Conservation (phyloP, 2,888 invertebrate genomes). For the Capitulum mitella region DNA sequence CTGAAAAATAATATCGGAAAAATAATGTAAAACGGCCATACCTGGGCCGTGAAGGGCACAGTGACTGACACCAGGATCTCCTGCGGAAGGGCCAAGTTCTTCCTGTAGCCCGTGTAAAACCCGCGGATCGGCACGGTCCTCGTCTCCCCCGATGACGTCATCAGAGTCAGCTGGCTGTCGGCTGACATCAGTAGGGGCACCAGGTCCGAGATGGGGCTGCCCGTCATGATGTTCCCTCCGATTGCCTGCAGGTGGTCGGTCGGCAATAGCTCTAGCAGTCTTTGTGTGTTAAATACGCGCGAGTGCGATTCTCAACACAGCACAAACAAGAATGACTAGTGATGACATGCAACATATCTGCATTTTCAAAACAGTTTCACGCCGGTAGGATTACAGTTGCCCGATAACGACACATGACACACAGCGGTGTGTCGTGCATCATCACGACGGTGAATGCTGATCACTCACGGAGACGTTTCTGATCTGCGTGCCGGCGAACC, state of each 20-base stretch:
- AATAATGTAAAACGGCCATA: too few species aligned
- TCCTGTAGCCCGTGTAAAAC: slow-evolving; percentile 59
- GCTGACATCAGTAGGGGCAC: slow-evolving; percentile 85
- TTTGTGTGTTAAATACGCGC: too few species aligned
- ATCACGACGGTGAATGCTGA: too few species aligned
- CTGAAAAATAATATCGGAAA: too few species aligned
- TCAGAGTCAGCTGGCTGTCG: slow-evolving; percentile 39
- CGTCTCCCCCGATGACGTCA: slow-evolving; percentile 61
- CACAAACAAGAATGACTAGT: too few species aligned
- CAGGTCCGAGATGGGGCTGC: slow-evolving; percentile 92
- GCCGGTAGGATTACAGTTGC: too few species aligned
- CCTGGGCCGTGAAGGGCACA: slow-evolving; percentile 62
- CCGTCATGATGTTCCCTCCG: slow-evolving; percentile 89
- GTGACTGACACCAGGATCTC: slow-evolving; percentile 74
- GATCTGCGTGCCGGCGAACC: slow-evolving; percentile 93
- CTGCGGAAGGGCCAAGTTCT: slow-evolving; percentile 60
- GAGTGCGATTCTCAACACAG: too few species aligned
- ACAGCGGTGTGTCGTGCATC: too few species aligned
- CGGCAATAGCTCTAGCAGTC: too few species aligned
- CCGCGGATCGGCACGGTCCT: slow-evolving; percentile 44
- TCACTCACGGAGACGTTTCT: slow-evolving; percentile 72
- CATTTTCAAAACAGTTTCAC: too few species aligned
- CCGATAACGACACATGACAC: too few species aligned
- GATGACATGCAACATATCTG: too few species aligned
- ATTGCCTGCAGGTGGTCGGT: slow-evolving; percentile 64